Evolutionary conservation across 2,888 invertebrate genomes (phyloP).

Genomic region (Lathronympha strigana): DNA sequence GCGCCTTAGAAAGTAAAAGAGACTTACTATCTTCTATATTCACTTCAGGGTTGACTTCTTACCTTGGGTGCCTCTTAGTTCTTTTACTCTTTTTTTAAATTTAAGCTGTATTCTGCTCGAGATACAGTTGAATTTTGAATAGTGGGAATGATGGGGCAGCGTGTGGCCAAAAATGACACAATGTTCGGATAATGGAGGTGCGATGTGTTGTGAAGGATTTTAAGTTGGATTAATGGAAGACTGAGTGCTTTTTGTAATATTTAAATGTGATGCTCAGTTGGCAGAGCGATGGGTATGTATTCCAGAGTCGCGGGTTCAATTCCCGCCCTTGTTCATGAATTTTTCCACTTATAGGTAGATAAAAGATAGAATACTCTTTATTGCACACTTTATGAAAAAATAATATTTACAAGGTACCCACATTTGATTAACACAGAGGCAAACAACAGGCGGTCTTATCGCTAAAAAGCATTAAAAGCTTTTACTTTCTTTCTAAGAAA

Average conservation of each 20-base stretch:
- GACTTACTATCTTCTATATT: not conserved
- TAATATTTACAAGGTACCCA: no score
- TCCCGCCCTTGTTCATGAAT: not conserved
- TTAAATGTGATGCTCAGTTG: not conserved
- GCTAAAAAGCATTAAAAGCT: no score
- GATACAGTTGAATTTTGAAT: not conserved
- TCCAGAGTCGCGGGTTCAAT: not conserved
- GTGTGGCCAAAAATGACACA: constrained; percentile 20
- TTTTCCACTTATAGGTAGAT: no score
- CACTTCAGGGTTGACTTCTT: not conserved
- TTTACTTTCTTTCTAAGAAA: no score
- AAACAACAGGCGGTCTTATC: no score
- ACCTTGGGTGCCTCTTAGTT: constrained; percentile 17
- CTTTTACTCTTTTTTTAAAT: not conserved
- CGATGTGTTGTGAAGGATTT: constrained; percentile 18
- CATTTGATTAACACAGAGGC: no score
- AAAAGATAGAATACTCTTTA: no score
- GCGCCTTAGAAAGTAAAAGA: not conserved
- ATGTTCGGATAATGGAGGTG: constrained; percentile 6
- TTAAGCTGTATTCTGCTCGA: not conserved
- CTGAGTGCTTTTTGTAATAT: not conserved
- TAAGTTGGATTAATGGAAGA: constrained; percentile 22
- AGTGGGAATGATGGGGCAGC: not conserved
- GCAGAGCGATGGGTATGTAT: no score
- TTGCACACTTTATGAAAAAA: no score